Conservation (phyloP, 1,140 invertebrate genomes). For the Penaeus chinensis region DNA sequence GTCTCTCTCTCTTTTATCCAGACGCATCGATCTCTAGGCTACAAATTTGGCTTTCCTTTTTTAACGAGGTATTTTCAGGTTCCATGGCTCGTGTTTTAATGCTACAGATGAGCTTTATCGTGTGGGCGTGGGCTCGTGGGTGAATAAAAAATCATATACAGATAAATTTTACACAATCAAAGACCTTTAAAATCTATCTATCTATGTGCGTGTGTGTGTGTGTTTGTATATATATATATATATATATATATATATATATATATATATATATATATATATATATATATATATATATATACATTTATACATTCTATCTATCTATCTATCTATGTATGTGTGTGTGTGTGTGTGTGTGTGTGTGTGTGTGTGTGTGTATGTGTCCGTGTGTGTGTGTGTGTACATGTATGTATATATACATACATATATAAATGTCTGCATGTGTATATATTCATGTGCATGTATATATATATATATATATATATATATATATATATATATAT, state of each 20-base stretch:
- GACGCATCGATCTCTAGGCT: too few species aligned
- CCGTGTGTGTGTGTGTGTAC: background rate
- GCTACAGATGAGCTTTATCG: too few species aligned
- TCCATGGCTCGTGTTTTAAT: too few species aligned
- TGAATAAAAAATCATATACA: background rate
- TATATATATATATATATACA: constrained; percentile 16
- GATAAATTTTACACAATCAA: background rate
- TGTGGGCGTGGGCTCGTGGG: too few species aligned
- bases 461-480: too few species aligned
- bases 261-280: constrained; percentile 1
- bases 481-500: background rate
- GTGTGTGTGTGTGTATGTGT: background rate
- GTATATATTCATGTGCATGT: too few species aligned
- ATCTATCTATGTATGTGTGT: background rate
- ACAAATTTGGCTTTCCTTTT: too few species aligned
- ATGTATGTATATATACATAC: constrained; percentile 1
- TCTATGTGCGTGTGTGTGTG: background rate
- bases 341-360: background rate
- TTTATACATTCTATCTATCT: background rate
- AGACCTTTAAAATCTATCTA: background rate
- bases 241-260: constrained; percentile 18
- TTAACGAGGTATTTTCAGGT: too few species aligned
- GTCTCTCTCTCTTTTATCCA: too few species aligned
- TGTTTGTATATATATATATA: constrained; percentile 10
- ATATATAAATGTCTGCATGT: background rate